Evolutionary conservation across 2,797 vertebrate species (phyloP).

Genomic region (Tangara arthus): DNA sequence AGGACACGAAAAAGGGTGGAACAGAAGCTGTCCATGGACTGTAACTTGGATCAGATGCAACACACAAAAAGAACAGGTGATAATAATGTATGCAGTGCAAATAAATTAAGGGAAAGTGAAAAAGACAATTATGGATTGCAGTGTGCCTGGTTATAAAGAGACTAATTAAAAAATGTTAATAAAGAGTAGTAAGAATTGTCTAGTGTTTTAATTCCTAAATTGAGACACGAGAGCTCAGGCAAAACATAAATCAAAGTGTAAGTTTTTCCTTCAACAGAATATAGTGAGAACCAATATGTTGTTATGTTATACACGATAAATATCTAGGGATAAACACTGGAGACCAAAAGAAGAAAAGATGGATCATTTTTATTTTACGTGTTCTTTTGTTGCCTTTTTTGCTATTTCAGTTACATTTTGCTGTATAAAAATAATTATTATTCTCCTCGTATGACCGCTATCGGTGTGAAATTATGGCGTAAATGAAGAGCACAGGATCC

Average conservation of each 20-base stretch:
- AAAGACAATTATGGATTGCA: background rate
- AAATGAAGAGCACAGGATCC: background rate
- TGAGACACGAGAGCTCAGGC: background rate
- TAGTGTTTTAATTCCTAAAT: conserved; percentile 11
- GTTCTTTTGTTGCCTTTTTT: background rate
- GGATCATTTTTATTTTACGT: conserved; percentile 27
- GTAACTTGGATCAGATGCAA: background rate
- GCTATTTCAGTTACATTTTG: background rate
- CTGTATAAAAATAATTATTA: background rate
- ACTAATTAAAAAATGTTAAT: conserved; percentile 14
- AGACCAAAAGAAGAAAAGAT: conserved; percentile 8
- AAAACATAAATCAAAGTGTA: conserved; percentile 14
- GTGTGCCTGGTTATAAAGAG: background rate
- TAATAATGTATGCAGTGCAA: background rate
- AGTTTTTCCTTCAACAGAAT: background rate
- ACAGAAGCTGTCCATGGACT: background rate
- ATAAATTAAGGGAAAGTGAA: background rate
- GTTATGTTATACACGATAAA: background rate
- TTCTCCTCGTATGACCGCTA: background rate
- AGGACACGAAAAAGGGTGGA: background rate
- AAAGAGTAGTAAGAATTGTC: background rate
- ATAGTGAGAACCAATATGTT: background rate
- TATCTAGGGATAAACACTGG: background rate
- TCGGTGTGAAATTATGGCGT: background rate
- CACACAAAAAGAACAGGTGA: background rate